Evolutionary conservation across 1,140 invertebrate species (phyloP).

Genomic region (Ptiloglossa arizonensis): DNA sequence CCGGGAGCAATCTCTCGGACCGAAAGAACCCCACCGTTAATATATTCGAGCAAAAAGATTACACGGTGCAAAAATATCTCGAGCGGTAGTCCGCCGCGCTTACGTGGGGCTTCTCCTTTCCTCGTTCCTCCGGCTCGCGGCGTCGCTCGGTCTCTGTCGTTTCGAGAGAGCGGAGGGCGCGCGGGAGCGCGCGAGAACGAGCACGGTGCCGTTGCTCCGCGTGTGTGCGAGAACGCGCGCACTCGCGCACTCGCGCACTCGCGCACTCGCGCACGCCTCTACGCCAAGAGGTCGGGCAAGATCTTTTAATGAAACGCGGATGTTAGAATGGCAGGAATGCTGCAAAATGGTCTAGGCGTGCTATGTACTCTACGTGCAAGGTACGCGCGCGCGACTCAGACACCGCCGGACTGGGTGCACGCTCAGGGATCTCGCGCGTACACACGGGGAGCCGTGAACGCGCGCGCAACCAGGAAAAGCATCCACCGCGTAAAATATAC

Average conservation of each 20-base stretch:
- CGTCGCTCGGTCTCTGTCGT: conserved; percentile 14
- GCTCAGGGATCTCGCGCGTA: too few relatives aligned
- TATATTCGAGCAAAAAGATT: conserved; percentile 46
- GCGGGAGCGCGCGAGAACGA: background rate
- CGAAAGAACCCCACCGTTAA: conserved; percentile 9
- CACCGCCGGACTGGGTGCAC: conserved; percentile 2
- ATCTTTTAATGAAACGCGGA: conserved; percentile 77
- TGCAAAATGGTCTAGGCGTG: conserved; percentile 73
- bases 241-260: background rate
- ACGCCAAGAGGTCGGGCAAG: conserved; percentile 50
- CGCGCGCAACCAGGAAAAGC: conserved; percentile 22
- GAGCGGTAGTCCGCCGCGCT: background rate
- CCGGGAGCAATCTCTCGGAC: background rate
- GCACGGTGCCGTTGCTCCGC: background rate
- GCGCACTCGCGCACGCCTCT: conserved; percentile 5
- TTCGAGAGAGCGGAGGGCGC: conserved; percentile 18
- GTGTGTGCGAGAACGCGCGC: background rate
- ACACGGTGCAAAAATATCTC: conserved; percentile 37
- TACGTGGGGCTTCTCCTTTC: conserved; percentile 7
- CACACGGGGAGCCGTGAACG: too few relatives aligned
- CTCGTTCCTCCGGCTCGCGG: background rate
- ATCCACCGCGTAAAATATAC: conserved; percentile 30
- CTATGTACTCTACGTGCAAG: conserved; percentile 46
- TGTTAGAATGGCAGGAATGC: conserved; percentile 76
- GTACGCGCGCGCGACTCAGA: conserved; percentile 16